phyloP scores from a whole-genome alignment of 2,113 vertebrate genomes.

The Callithrix jacchus region DNA sequence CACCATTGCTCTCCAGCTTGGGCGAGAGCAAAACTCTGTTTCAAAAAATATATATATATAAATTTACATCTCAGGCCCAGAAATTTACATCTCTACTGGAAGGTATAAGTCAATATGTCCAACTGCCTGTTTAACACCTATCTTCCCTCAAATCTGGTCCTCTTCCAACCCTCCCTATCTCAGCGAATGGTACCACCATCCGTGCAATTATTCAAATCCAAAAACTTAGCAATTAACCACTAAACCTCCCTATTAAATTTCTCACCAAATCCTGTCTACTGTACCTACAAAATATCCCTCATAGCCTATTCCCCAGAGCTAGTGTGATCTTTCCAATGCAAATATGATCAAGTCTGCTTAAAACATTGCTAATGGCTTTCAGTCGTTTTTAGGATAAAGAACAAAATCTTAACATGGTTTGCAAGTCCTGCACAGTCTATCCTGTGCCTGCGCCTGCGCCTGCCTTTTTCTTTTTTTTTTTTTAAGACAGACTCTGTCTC shows the following conservation, averaged over 20 bases:
- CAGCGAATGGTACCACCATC: background rate
- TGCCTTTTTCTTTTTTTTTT: too few relatives aligned
- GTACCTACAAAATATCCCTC: background rate
- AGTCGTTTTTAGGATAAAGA: background rate
- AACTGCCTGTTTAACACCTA: background rate
- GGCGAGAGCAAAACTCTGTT: too few relatives aligned
- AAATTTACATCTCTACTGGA: too few relatives aligned
- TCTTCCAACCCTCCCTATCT: background rate
- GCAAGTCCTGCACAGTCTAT: background rate
- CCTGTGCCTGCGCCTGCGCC: background rate
- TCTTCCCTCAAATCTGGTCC: background rate
- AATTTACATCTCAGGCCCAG: background rate
- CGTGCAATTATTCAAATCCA: background rate
- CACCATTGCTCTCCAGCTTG: too few relatives aligned
- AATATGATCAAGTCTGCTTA: background rate
- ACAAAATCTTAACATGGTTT: background rate
- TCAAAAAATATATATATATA: too few relatives aligned
- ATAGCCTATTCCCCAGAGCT: background rate
- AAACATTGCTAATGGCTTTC: background rate
- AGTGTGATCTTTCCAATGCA: background rate
- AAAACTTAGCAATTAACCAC: background rate
- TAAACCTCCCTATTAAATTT: background rate
- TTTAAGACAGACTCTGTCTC: too few relatives aligned
- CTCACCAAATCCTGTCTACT: background rate
- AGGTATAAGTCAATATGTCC: background rate